phyloP scores from a whole-genome alignment of 2,888 invertebrate species.

The Oligia fasciuncula region DNA sequence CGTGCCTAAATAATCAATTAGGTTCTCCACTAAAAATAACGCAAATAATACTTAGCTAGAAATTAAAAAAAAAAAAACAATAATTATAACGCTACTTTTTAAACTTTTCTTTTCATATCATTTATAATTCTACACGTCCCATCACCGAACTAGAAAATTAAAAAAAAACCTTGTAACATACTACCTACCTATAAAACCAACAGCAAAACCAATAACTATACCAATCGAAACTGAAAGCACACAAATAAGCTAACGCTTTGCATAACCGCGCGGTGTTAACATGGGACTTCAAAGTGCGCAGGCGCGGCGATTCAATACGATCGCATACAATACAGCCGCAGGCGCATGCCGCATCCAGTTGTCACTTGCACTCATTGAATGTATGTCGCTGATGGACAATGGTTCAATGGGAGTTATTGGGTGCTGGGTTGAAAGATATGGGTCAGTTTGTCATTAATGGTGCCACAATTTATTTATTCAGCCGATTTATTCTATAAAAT shows the following conservation, averaged over 20 bases:
- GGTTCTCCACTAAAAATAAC: not conserved
- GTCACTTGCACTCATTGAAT: conserved; percentile 84
- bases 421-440: conserved; percentile 50
- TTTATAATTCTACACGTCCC: not conserved
- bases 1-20: too few relatives aligned
- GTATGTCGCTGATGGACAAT: conserved; percentile 85
- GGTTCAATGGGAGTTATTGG: conserved; percentile 63
- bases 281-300: conserved; percentile 65
- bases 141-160: not conserved
- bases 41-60: not conserved
- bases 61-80: not conserved
- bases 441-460: conserved; percentile 42
- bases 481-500: not conserved
- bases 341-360: conserved; percentile 79
- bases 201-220: conserved; percentile 29
- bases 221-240: conserved; percentile 51
- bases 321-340: conserved; percentile 78
- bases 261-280: conserved; percentile 64
- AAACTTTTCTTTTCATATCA: not conserved
- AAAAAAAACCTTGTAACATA: not conserved
- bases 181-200: not conserved
- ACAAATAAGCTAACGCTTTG: conserved; percentile 63
- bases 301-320: conserved; percentile 80
- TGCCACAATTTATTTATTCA: conserved; percentile 7
- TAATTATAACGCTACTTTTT: not conserved